Evolutionary conservation across 2,888 invertebrate species (phyloP).

Genomic region (Geotrupes spiniger): DNA sequence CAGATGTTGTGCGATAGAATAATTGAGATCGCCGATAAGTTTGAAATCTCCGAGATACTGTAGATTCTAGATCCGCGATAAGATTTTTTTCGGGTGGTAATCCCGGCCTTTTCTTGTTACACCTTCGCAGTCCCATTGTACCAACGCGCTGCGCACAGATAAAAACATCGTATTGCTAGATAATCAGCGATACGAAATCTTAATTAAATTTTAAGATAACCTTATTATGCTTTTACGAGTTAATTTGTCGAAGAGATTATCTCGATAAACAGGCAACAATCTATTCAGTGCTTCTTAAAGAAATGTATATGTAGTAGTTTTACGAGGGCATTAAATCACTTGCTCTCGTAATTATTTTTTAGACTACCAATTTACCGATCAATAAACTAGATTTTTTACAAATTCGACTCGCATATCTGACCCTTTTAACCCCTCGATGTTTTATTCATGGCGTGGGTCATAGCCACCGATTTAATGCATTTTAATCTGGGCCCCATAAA

Average conservation of each 20-base stretch:
- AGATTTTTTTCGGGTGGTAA: conserved; percentile 2
- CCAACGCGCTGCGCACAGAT: not conserved
- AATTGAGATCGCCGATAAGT: conserved; percentile 26
- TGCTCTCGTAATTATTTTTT: too few species aligned
- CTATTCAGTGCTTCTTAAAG: too few species aligned
- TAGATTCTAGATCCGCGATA: conserved; percentile 10
- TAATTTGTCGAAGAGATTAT: conserved; percentile 16
- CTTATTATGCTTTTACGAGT: conserved; percentile 18
- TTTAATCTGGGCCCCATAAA: too few species aligned
- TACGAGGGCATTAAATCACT: too few species aligned
- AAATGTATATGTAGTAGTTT: too few species aligned
- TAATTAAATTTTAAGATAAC: conserved; percentile 22
- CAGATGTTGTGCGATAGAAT: conserved; percentile 27
- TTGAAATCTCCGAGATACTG: conserved; percentile 16
- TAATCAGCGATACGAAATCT: conserved; percentile 12
- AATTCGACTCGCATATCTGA: too few species aligned
- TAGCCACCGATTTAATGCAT: too few species aligned
- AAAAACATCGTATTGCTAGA: conserved; percentile 2
- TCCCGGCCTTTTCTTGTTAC: conserved; percentile 4
- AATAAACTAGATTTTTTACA: too few species aligned
- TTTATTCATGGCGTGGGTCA: too few species aligned
- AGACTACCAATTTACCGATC: too few species aligned
- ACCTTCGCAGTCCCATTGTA: conserved; percentile 1
- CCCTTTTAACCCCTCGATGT: too few species aligned
- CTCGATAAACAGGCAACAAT: too few species aligned